Conservation (phyloP, 2,888 invertebrate genomes). For the Orthonevra nobilis region DNA sequence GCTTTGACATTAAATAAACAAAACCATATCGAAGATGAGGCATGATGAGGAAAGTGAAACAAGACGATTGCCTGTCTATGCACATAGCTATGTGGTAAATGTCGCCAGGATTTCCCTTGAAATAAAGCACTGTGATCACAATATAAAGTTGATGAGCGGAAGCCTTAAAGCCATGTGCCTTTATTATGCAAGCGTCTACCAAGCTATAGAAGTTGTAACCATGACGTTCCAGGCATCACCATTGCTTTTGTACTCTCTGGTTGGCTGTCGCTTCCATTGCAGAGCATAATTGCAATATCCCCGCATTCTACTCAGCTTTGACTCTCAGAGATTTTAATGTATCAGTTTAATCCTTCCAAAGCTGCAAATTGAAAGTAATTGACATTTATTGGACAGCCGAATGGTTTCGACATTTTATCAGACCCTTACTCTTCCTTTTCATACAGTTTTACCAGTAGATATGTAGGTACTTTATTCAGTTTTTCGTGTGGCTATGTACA, state of each 20-base stretch:
- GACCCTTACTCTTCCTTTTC: constrained; percentile 1
- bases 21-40: too few relatives aligned
- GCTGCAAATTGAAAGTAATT: constrained; percentile 76
- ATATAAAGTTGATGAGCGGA: constrained; percentile 57
- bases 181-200: constrained; percentile 49
- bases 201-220: constrained; percentile 31
- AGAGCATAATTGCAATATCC: constrained; percentile 51
- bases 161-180: constrained; percentile 60
- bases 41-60: too few relatives aligned
- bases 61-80: too few relatives aligned
- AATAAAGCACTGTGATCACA: constrained; percentile 50
- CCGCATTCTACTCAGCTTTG: constrained; percentile 28
- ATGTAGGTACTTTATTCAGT: too few relatives aligned
- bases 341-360: constrained; percentile 72
- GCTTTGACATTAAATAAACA: too few relatives aligned
- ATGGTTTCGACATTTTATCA: constrained; percentile 62
- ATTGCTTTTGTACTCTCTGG: constrained; percentile 29
- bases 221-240: constrained; percentile 43
- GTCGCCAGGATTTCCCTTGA: constrained; percentile 13
- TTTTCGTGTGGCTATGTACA: too few relatives aligned
- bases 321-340: constrained; percentile 59
- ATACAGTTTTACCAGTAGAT: too few relatives aligned
- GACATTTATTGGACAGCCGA: constrained; percentile 78
- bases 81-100: background rate
- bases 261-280: constrained; percentile 51